Evolutionary conservation across 1,140 invertebrate genomes (phyloP).

Genomic region (Zaprionus lachaisei): DNA sequence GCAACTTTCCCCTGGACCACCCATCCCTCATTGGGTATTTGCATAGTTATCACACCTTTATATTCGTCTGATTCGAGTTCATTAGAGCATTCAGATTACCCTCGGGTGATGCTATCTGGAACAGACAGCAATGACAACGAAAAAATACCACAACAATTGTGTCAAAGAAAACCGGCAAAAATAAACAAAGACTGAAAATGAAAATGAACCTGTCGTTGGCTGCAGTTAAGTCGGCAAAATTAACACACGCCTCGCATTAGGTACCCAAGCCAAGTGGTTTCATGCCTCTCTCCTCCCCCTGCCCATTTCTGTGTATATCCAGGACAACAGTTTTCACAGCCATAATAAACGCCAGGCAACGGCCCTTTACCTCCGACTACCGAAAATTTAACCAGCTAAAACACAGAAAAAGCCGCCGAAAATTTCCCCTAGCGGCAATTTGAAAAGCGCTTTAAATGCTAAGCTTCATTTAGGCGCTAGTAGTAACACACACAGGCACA

Average conservation of each 20-base stretch:
- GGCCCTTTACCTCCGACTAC: background rate
- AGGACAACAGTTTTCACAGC: slow-evolving; percentile 48
- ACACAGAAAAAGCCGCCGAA: slow-evolving; percentile 49
- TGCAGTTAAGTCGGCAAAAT: slow-evolving; percentile 60
- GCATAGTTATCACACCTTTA: background rate
- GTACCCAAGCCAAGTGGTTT: slow-evolving; percentile 23
- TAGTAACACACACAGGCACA: slow-evolving; percentile 16
- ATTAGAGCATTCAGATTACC: slow-evolving; percentile 21
- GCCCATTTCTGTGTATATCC: background rate
- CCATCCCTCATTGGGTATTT: background rate
- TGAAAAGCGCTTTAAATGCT: slow-evolving; percentile 76
- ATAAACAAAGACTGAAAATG: slow-evolving; percentile 29
- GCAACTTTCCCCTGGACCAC: background rate
- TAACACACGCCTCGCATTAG: slow-evolving; percentile 57
- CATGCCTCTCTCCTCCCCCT: background rate
- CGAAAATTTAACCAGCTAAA: slow-evolving; percentile 29
- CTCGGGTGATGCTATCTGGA: slow-evolving; percentile 1
- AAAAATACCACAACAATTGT: slow-evolving; percentile 2
- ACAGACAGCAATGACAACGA: background rate
- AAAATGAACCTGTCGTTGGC: slow-evolving; percentile 63
- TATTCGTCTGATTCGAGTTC: slow-evolving; percentile 2
- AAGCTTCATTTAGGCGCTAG: slow-evolving; percentile 73
- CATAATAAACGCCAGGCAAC: slow-evolving; percentile 67
- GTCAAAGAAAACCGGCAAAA: slow-evolving; percentile 43
- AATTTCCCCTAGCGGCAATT: slow-evolving; percentile 62